Base-by-base conservation (phyloP, 2,888 invertebrate genomes). In the Lasioglossum malachurum region DNA sequence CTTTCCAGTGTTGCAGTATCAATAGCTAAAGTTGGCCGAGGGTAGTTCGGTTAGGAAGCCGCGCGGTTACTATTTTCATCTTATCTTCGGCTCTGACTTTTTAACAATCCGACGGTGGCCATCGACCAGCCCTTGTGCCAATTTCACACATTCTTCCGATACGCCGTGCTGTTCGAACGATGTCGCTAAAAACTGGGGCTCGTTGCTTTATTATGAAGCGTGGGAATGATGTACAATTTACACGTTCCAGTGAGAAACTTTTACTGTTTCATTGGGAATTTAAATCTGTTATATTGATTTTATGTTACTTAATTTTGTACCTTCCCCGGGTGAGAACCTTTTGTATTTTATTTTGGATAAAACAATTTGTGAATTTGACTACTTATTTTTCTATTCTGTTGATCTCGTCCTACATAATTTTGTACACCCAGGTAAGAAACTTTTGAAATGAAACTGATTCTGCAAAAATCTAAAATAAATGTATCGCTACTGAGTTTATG, bases 1-100 rank as follows among this genome's bases (percentile, higher is more conserved):
- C 87, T 91, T 90, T 86, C 87, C 84, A 72, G 76, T 74, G 85
- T 89, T 90, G 87, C 85, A 86, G 88, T 88, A 90, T 90, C 91
- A 84, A 87, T 80, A 78, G 81, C 73, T 82, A 87, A 86, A 91
- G 91, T 83, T 83, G 81, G 83, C 75, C 76, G 86, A 75, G 82
- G 84, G 80, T 88, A 82, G 87, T 88, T 86, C 79, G 74, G 78
- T 74, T 73, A 75, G 49, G 80, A 60, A 60, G 53, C 74, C 72
- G 49, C 67, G 69, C 83, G 44, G 44, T 80, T 86, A 82, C 82
- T 80, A 78, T 82, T 87, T 86, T 41, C 64, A 83, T 77, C 76
- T 79, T 85, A 80, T 86, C 82, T 75, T 72, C 67, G 19, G 64
- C 46, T 16, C 57, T 46, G 69, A 74, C 74, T 82, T 82, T 79